phyloP scores from a whole-genome alignment of 2,888 invertebrate genomes.

The Hoplodrina blanda region DNA sequence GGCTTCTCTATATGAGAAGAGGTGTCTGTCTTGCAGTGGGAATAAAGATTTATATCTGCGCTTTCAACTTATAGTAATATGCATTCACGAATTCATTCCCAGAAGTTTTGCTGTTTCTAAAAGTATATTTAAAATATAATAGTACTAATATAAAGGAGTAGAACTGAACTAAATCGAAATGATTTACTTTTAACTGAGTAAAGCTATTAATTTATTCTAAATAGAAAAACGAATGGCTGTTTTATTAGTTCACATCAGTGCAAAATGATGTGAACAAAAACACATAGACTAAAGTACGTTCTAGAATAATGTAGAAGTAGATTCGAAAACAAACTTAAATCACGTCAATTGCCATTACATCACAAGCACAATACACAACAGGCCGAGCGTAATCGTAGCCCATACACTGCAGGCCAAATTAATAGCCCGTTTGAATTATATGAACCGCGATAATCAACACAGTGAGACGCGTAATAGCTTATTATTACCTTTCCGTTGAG shows the following conservation, averaged over 20 bases:
- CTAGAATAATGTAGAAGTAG: conserved; percentile 11
- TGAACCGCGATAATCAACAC: conserved; percentile 61
- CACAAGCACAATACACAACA: conserved; percentile 44
- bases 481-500: conserved; percentile 57
- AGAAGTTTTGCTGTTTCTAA: too few species aligned
- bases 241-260: background rate
- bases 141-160: too few species aligned
- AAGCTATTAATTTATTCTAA: too few species aligned
- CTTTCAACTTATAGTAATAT: too few species aligned
- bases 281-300: background rate
- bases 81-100: too few species aligned
- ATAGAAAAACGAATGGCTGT: background rate
- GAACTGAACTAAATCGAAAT: too few species aligned
- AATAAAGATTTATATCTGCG: too few species aligned
- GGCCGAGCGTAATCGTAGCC: conserved; percentile 52
- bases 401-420: conserved; percentile 59
- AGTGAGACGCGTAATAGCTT: conserved; percentile 60
- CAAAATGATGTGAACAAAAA: conserved; percentile 1
- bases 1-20: too few species aligned
- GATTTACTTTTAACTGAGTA: too few species aligned
- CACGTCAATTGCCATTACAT: conserved; percentile 49
- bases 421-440: conserved; percentile 57
- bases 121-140: too few species aligned
- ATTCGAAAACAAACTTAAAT: conserved; percentile 44
- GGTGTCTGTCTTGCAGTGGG: too few species aligned